These are phyloP conservation scores for Neosalanx taihuensis DNA, from an alignment of 2,797 vertebrate genomes.

Conservation along the genomic window DNA sequence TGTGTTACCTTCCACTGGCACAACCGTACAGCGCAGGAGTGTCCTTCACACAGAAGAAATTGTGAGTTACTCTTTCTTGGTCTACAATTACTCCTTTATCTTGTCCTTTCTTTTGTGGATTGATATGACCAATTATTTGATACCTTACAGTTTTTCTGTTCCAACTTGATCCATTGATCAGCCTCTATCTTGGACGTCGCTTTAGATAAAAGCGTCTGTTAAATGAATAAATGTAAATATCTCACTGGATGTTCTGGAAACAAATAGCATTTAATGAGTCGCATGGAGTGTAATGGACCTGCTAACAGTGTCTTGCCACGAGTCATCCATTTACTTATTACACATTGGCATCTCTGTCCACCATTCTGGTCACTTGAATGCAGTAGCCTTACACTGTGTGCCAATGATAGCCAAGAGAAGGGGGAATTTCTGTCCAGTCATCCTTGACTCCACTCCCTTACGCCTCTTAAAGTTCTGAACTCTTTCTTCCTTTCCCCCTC, in stretches of 20 bases:
- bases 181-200: too few species aligned
- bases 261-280: neutral
- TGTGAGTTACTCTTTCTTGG: slow-evolving; percentile 51
- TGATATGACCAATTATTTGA: too few species aligned
- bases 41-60: slow-evolving; percentile 75
- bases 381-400: neutral
- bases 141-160: too few species aligned
- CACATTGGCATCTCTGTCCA: neutral
- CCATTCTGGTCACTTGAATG: neutral
- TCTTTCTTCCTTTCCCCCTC: neutral
- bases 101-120: too few species aligned
- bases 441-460: neutral
- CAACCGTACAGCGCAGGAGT: slow-evolving; percentile 74
- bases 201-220: too few species aligned
- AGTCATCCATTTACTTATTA: neutral
- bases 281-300: neutral
- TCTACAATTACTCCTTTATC: neutral
- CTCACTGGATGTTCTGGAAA: neutral
- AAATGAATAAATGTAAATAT: neutral
- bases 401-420: neutral
- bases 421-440: neutral
- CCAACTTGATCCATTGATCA: too few species aligned
- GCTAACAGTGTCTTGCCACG: neutral
- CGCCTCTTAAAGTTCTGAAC: neutral
- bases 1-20: slow-evolving; percentile 48